phyloP scores from a whole-genome alignment of 2,113 vertebrate species.

The Tenebrosternarchus preto region DNA sequence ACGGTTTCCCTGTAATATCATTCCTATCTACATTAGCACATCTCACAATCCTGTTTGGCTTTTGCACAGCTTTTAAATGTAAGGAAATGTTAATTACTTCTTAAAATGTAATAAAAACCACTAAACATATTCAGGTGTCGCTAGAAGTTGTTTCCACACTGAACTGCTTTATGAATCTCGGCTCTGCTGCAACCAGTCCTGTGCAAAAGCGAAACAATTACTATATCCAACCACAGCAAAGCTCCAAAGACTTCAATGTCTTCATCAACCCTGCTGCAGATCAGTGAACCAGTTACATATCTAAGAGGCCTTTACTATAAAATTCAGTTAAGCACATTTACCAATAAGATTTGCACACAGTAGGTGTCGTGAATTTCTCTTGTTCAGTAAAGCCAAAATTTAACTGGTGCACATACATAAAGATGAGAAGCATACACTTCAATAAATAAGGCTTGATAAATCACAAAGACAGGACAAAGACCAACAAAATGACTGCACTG shows the following conservation, averaged over 20 bases:
- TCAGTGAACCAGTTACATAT: not conserved
- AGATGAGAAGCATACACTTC: slow-evolving; percentile 23
- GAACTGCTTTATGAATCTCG: not conserved
- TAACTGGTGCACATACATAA: not conserved
- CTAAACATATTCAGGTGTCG: slow-evolving; percentile 1
- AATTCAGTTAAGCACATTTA: slow-evolving; percentile 30
- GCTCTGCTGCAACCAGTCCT: not conserved
- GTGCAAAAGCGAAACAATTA: slow-evolving; percentile 7
- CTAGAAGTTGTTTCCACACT: not conserved
- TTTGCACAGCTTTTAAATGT: not conserved
- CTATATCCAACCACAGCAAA: not conserved
- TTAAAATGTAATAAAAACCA: not conserved
- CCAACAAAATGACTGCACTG: slow-evolving; percentile 22
- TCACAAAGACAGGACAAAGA: slow-evolving; percentile 5
- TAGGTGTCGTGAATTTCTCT: slow-evolving; percentile 2
- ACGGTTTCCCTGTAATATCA: not conserved
- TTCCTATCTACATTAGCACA: not conserved
- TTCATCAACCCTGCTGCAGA: not conserved
- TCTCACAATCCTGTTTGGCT: not conserved
- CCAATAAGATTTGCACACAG: slow-evolving; percentile 23
- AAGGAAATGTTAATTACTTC: not conserved
- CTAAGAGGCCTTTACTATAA: slow-evolving; percentile 24
- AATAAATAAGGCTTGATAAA: slow-evolving; percentile 41
- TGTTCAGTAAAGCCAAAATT: slow-evolving; percentile 22
- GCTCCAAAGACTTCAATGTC: not conserved